Evolutionary conservation across 2,888 invertebrate genomes (phyloP).

Genomic region (Sphaerophoria taeniata): DNA sequence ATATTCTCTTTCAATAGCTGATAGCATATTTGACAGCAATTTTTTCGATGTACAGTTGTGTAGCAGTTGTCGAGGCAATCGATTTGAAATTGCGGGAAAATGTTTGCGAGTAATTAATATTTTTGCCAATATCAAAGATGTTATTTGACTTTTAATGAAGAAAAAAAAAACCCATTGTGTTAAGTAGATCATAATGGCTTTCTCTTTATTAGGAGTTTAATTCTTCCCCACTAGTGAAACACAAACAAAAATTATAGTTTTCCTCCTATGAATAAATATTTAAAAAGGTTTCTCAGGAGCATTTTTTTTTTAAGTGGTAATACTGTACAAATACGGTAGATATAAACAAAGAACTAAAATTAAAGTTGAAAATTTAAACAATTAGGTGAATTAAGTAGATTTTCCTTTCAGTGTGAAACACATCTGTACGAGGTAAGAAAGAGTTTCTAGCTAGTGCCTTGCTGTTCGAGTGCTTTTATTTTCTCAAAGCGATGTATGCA

Average conservation of each 20-base stretch:
- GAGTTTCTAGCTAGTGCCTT: slow-evolving; percentile 38
- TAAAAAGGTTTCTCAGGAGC: slow-evolving; percentile 44
- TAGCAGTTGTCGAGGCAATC: no score
- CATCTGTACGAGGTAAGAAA: not conserved
- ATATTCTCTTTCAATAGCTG: no score
- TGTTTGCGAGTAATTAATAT: no score
- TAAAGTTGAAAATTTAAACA: slow-evolving; percentile 39
- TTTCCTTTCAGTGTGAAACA: not conserved
- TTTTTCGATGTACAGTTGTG: no score
- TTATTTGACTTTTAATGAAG: no score
- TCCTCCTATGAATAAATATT: slow-evolving; percentile 57
- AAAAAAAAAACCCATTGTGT: no score
- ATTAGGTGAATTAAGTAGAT: slow-evolving; percentile 39
- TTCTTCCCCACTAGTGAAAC: slow-evolving; percentile 48
- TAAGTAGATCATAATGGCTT: not conserved
- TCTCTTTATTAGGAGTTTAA: slow-evolving; percentile 52
- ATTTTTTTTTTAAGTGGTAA: slow-evolving; percentile 50
- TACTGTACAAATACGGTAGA: slow-evolving; percentile 66
- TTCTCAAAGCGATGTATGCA: slow-evolving; percentile 73
- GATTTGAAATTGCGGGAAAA: no score
- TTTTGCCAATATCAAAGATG: no score
- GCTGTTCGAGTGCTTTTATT: slow-evolving; percentile 51
- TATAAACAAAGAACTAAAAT: slow-evolving; percentile 44
- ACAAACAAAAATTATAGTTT: slow-evolving; percentile 50
- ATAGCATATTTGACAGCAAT: no score